Percentiles rank a stretch among this genome's conserved stretches.
Conservation (phyloP, 2,113 vertebrate genomes). For the Thomomys bottae region DNA sequence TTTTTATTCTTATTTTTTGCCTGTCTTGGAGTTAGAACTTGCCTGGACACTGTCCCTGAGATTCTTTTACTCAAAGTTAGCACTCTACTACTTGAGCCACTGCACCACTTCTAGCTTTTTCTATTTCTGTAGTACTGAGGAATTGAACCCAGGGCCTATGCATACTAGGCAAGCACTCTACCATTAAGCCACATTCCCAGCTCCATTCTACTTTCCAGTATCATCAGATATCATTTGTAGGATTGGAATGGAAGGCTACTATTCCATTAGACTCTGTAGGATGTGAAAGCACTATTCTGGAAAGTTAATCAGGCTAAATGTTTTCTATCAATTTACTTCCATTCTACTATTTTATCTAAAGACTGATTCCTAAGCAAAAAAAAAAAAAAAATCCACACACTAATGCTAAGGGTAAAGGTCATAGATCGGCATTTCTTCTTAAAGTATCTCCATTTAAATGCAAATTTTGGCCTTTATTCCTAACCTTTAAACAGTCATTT, state of each 20-base stretch:
- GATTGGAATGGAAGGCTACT: background rate
- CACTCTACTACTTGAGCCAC: too few relatives aligned
- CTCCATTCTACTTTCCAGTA: background rate
- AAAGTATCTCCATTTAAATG: slow-evolving; percentile 89
- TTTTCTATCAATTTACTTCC: slow-evolving; percentile 40
- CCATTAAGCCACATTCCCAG: background rate
- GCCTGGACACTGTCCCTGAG: too few relatives aligned
- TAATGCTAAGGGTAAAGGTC: slow-evolving; percentile 61
- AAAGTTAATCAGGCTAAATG: slow-evolving; percentile 17
- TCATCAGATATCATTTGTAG: slow-evolving; percentile 23
- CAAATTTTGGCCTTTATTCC: slow-evolving; percentile 87
- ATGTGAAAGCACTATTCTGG: background rate
- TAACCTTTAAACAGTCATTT: slow-evolving; percentile 87
- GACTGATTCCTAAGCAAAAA: slow-evolving; percentile 40
- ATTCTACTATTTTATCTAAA: slow-evolving; percentile 55
- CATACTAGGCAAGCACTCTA: too few relatives aligned
- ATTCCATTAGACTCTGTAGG: background rate
- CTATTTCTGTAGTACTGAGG: too few relatives aligned
- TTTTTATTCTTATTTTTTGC: too few relatives aligned
- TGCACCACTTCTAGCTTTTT: too few relatives aligned
- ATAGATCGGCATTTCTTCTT: slow-evolving; percentile 83
- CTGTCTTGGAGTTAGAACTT: too few relatives aligned
- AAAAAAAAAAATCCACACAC: background rate
- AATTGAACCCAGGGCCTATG: too few relatives aligned
- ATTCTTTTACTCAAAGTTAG: too few relatives aligned